A percentile compares a stretch with the other conserved stretches of the same genome.
Conservation (phyloP, 92 coral and sea anemone species). For the Anthopleura xanthogrammica region DNA sequence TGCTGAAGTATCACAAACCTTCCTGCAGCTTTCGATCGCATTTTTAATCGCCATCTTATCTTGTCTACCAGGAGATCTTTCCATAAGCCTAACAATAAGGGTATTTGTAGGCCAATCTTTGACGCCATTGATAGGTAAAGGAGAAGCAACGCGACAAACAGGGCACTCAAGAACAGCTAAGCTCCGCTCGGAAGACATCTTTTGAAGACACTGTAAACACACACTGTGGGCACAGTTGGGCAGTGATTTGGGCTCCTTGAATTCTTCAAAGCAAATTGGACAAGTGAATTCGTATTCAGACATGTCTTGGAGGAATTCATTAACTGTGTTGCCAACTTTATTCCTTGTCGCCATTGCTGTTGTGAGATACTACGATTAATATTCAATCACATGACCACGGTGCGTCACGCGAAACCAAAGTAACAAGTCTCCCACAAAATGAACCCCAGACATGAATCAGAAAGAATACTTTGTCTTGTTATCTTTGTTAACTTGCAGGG, state of each 20-base stretch:
- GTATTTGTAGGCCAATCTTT: conserved; percentile 59
- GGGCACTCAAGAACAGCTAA: conserved; percentile 49
- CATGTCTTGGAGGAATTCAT: conserved; percentile 34
- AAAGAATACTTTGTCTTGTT: too few species aligned
- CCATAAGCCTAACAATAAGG: conserved; percentile 56
- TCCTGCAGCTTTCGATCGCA: conserved; percentile 42
- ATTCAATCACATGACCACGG: background rate
- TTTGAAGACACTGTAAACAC: conserved; percentile 58
- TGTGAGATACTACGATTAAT: background rate
- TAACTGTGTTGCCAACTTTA: conserved; percentile 22
- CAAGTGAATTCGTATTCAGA: conserved; percentile 51
- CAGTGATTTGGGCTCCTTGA: conserved; percentile 61
- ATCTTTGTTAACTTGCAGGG: too few species aligned
- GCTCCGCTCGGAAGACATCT: conserved; percentile 40
- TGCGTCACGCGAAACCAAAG: background rate
- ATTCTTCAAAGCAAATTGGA: conserved; percentile 66
- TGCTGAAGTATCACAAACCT: conserved; percentile 18
- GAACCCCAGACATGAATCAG: too few species aligned
- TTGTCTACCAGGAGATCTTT: conserved; percentile 58
- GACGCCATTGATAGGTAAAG: conserved; percentile 48
- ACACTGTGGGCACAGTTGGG: conserved; percentile 71
- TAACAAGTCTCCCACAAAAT: too few species aligned
- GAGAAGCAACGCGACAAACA: conserved; percentile 54
- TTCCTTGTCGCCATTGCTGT: conserved; percentile 27
- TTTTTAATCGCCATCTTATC: conserved; percentile 47